phyloP scores from a whole-genome alignment of 2,888 invertebrate species.

The Pyralis farinalis region DNA sequence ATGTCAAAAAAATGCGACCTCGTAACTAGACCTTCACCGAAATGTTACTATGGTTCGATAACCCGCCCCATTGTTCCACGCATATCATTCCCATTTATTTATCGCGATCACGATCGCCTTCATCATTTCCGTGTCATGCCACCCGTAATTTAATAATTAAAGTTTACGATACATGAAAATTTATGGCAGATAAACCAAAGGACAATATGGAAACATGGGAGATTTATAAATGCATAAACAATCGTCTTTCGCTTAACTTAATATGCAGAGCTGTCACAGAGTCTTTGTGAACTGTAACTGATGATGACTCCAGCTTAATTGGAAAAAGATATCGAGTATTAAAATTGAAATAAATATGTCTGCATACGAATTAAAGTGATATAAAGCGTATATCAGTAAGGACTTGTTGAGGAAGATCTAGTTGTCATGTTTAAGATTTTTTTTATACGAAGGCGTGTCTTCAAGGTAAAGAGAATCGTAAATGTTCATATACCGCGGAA shows the following conservation, averaged over 20 bases:
- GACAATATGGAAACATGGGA: slow-evolving; percentile 22
- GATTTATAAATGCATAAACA: slow-evolving; percentile 41
- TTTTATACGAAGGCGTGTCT: no score
- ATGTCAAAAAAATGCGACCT: slow-evolving; percentile 47
- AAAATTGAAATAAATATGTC: background rate
- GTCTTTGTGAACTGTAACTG: background rate
- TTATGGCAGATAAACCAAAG: slow-evolving; percentile 33
- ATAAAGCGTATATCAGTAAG: background rate
- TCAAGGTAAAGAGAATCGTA: no score
- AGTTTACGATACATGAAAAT: slow-evolving; percentile 50
- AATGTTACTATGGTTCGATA: slow-evolving; percentile 72
- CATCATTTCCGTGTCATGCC: slow-evolving; percentile 74
- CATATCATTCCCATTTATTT: slow-evolving; percentile 70
- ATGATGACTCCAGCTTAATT: background rate
- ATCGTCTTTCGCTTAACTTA: slow-evolving; percentile 24
- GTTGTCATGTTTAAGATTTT: background rate
- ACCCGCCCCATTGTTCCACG: slow-evolving; percentile 65
- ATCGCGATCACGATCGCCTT: slow-evolving; percentile 54
- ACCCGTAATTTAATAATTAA: slow-evolving; percentile 62
- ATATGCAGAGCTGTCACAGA: slow-evolving; percentile 8
- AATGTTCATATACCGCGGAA: no score
- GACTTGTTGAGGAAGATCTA: background rate
- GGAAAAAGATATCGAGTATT: background rate
- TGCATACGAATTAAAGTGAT: background rate
- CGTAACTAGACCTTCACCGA: slow-evolving; percentile 71